These are phyloP conservation scores for Artibeus lituratus DNA, from an alignment of 2,797 vertebrate genomes.

Conservation along the genomic window DNA sequence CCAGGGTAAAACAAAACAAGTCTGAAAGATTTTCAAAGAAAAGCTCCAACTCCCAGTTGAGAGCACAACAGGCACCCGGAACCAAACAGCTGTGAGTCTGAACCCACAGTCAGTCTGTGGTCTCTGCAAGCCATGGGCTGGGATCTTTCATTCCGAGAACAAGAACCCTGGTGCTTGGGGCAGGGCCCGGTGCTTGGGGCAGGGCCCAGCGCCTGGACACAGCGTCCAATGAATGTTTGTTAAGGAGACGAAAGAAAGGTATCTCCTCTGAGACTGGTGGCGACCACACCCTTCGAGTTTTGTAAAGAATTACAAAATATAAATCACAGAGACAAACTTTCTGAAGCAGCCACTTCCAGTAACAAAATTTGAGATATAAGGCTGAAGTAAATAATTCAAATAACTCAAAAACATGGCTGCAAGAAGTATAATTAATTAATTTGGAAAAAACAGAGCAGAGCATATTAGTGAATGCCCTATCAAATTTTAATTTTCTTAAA, in stretches of 20 bases:
- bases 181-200: background rate
- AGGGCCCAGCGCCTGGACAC: too few species aligned
- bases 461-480: background rate
- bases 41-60: background rate
- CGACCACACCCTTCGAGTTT: background rate
- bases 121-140: background rate
- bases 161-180: background rate
- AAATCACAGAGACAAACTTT: background rate
- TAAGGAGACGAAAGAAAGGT: background rate
- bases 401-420: background rate
- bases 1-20: background rate
- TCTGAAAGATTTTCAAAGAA: background rate
- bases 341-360: background rate
- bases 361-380: conserved; percentile 2
- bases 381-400: background rate
- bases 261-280: background rate
- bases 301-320: background rate
- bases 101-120: background rate
- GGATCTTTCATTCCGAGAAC: background rate
- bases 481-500: conserved; percentile 31
- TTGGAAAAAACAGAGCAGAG: background rate
- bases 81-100: background rate
- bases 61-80: background rate
- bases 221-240: background rate
- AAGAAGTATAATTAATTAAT: background rate